These are phyloP conservation scores for Nibea albiflora DNA, from an alignment of 2,113 vertebrate species.

Conservation along the genomic window DNA sequence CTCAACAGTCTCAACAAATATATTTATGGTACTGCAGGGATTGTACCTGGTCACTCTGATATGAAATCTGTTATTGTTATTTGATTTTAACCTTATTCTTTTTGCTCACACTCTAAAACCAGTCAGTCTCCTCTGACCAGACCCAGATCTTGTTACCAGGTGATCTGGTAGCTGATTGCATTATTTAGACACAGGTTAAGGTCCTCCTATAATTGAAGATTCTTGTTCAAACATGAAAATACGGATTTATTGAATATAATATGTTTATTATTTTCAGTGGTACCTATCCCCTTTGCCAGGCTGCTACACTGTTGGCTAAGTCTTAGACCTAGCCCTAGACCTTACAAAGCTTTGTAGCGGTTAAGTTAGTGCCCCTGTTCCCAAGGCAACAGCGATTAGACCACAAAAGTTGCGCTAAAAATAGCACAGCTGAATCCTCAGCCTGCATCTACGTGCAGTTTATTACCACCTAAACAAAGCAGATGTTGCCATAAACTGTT, in stretches of 20 bases:
- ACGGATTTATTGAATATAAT: neutral
- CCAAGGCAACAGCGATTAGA: slow-evolving; percentile 42
- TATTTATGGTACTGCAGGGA: neutral
- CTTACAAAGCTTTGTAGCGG: slow-evolving; percentile 7
- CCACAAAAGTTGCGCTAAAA: slow-evolving; percentile 14
- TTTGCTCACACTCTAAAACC: slow-evolving; percentile 33
- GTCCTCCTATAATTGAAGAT: neutral
- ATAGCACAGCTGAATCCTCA: slow-evolving; percentile 22
- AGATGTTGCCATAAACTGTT: slow-evolving; percentile 21
- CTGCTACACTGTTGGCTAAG: too few species aligned
- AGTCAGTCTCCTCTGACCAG: neutral
- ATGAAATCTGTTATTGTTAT: neutral
- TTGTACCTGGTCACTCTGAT: neutral
- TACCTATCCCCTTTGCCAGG: fast-evolving
- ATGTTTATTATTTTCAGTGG: neutral
- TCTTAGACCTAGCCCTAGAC: neutral
- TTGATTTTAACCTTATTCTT: slow-evolving; percentile 12
- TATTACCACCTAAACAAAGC: slow-evolving; percentile 1
- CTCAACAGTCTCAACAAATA: too few species aligned
- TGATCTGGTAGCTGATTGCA: slow-evolving; percentile 44
- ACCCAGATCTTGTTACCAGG: slow-evolving; percentile 44
- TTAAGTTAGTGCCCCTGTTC: slow-evolving; percentile 46
- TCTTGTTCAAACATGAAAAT: slow-evolving; percentile 14
- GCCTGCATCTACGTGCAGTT: neutral
- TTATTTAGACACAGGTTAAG: slow-evolving; percentile 52